Evolutionary conservation across 2,888 invertebrate species (phyloP).

Genomic region (Deilephila elpenor): DNA sequence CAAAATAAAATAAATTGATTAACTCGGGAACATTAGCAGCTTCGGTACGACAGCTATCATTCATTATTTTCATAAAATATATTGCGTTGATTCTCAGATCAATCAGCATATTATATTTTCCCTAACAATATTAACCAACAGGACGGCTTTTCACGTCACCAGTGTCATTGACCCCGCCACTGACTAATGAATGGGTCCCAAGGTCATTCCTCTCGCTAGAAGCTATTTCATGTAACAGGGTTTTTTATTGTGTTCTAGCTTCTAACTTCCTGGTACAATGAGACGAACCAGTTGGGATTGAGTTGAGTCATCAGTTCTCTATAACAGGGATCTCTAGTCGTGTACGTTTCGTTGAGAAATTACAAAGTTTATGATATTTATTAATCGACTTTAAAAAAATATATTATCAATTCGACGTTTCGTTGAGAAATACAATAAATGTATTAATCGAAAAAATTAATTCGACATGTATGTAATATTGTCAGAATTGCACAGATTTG

Average conservation of each 20-base stretch:
- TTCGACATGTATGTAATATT: too few relatives aligned
- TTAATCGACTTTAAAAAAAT: too few relatives aligned
- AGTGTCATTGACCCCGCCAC: constrained; percentile 20
- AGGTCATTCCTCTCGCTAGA: constrained; percentile 40
- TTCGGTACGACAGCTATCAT: too few relatives aligned
- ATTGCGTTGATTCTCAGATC: too few relatives aligned
- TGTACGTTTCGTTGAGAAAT: not conserved
- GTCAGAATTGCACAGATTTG: too few relatives aligned
- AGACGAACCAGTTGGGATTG: constrained; percentile 33
- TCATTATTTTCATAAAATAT: too few relatives aligned
- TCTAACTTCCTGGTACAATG: constrained; percentile 42
- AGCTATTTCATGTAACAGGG: constrained; percentile 45
- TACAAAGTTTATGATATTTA: too few relatives aligned
- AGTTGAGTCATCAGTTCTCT: constrained; percentile 14
- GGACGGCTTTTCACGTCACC: constrained; percentile 1
- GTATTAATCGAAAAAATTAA: too few relatives aligned
- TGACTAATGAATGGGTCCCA: constrained; percentile 44
- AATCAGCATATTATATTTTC: not conserved
- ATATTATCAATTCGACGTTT: too few relatives aligned
- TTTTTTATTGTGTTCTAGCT: constrained; percentile 39
- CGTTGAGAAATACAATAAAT: too few relatives aligned
- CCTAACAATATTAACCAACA: not conserved
- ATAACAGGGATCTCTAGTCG: not conserved
- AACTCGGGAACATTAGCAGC: too few relatives aligned
- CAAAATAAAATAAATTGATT: too few relatives aligned